These are phyloP conservation scores for Heliothis peltigera DNA, from an alignment of 2,888 invertebrate species.

Conservation along the genomic window DNA sequence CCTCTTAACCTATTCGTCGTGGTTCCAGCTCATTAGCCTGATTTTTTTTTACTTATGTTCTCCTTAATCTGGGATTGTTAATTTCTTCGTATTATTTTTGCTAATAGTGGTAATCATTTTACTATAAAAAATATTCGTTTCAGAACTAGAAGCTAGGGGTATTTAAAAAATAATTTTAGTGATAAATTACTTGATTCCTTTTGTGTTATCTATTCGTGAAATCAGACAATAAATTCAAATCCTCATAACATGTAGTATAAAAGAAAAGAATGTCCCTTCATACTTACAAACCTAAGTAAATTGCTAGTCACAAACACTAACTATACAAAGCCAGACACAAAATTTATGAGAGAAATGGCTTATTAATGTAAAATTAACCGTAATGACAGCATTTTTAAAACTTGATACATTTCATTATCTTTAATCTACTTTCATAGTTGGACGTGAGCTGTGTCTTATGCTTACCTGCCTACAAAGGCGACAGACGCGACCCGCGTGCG, in stretches of 20 bases:
- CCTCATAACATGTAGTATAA: too few relatives aligned
- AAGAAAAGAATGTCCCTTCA: neutral
- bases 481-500: too few relatives aligned
- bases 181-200: too few relatives aligned
- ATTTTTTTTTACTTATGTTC: conserved; percentile 34
- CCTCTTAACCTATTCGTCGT: conserved; percentile 18
- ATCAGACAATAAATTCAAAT: too few relatives aligned
- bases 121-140: too few relatives aligned
- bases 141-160: too few relatives aligned
- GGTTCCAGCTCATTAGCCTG: conserved; percentile 50
- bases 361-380: conserved; percentile 69
- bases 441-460: conserved; percentile 7
- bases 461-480: too few relatives aligned
- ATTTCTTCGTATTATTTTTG: too few relatives aligned
- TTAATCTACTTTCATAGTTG: conserved; percentile 43
- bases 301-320: conserved; percentile 54
- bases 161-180: too few relatives aligned
- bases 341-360: conserved; percentile 71
- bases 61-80: conserved; percentile 23
- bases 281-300: neutral
- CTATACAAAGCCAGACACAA: conserved; percentile 61
- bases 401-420: conserved; percentile 45
- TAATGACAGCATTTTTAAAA: conserved; percentile 63
- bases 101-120: too few relatives aligned
- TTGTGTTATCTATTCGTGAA: too few relatives aligned